Percentiles rank a stretch among this genome's conserved stretches.
phyloP scores from a whole-genome alignment of 2,888 invertebrate genomes.

The Schrankia costaestrigalis region DNA sequence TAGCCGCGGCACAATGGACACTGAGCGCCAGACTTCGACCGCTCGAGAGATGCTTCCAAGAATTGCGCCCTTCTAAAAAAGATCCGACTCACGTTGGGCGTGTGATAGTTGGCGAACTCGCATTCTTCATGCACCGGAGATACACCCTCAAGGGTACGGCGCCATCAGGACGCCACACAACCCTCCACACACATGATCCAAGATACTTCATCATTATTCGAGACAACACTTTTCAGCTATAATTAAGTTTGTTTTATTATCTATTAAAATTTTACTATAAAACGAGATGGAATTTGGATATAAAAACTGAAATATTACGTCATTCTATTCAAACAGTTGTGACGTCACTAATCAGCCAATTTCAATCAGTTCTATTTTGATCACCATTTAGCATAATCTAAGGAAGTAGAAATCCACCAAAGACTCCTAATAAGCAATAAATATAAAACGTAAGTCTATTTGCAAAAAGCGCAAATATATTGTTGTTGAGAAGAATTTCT shows the following conservation, averaged over 20 bases:
- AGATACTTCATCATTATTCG: neutral
- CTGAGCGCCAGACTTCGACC: slow-evolving; percentile 75
- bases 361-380: too few relatives aligned
- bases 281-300: too few relatives aligned
- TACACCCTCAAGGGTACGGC: slow-evolving; percentile 31
- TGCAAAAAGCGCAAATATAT: slow-evolving; percentile 48
- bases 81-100: slow-evolving; percentile 74
- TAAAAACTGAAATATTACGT: too few relatives aligned
- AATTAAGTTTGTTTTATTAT: neutral
- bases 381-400: neutral
- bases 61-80: slow-evolving; percentile 75
- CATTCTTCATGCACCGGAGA: slow-evolving; percentile 50
- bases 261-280: too few relatives aligned
- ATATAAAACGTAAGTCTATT: slow-evolving; percentile 20
- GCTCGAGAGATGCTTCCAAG: slow-evolving; percentile 69
- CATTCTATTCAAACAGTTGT: too few relatives aligned
- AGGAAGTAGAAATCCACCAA: neutral
- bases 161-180: slow-evolving; percentile 26
- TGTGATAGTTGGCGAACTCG: slow-evolving; percentile 67
- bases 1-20: slow-evolving; percentile 75
- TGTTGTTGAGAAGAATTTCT: slow-evolving; percentile 33
- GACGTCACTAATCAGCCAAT: neutral
- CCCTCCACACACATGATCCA: slow-evolving; percentile 8
- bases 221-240: neutral
- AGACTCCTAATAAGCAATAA: slow-evolving; percentile 11